A percentile compares a stretch with the other conserved stretches of the same genome.
phyloP scores from a whole-genome alignment of 2,113 vertebrate genomes.

The Hemiscyllium ocellatum region DNA sequence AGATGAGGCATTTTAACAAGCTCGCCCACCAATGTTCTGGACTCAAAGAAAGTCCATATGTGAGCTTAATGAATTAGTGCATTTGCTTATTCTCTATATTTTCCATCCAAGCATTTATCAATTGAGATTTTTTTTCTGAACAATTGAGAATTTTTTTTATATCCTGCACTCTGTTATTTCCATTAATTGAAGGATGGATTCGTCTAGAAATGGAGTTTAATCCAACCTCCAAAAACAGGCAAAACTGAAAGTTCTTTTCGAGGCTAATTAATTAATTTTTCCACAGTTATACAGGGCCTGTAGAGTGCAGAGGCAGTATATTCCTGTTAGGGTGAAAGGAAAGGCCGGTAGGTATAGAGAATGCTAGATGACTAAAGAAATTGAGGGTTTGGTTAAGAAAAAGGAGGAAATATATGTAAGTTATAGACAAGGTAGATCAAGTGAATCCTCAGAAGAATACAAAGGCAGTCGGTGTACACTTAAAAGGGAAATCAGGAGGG shows the following conservation, averaged over 20 bases:
- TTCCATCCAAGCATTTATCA: not conserved
- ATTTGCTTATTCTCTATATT: not conserved
- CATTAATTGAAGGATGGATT: not conserved
- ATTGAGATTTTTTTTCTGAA: not conserved
- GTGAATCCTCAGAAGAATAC: too few species aligned
- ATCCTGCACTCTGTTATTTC: not conserved
- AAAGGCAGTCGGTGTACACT: too few species aligned
- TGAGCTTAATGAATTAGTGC: not conserved
- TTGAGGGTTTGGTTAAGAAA: too few species aligned
- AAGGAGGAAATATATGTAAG: too few species aligned
- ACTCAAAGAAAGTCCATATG: not conserved
- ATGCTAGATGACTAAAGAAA: too few species aligned
- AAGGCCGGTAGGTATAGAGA: too few species aligned
- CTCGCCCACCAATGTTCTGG: not conserved
- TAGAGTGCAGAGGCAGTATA: too few species aligned
- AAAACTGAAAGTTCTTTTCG: not conserved
- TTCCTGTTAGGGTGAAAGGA: too few species aligned
- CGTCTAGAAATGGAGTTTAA: not conserved
- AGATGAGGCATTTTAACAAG: not conserved
- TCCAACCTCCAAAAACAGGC: not conserved
- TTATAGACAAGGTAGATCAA: too few species aligned
- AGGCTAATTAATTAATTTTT: not conserved
- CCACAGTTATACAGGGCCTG: not conserved
- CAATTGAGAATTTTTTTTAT: not conserved
- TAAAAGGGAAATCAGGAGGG: too few species aligned